Evolutionary conservation across 2,797 vertebrate species (phyloP).

Genomic region (Xiphorhynchus erythropygius): DNA sequence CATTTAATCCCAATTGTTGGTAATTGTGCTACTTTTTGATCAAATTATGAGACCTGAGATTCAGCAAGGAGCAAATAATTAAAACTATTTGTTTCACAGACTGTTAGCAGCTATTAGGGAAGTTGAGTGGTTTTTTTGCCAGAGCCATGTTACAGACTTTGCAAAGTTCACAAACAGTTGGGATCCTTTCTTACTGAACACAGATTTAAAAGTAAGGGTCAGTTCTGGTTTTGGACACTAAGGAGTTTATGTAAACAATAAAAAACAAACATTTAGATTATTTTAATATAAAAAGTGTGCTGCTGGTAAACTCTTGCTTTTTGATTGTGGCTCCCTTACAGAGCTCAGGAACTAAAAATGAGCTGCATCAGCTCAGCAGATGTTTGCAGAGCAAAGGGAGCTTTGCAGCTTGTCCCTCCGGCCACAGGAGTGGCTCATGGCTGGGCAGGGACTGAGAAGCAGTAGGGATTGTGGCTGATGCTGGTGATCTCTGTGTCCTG

Average conservation of each 20-base stretch:
- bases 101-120: slow-evolving; percentile 49
- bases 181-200: slow-evolving; percentile 9
- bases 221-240: background rate
- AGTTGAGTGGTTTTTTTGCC: background rate
- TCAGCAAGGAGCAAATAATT: slow-evolving; percentile 46
- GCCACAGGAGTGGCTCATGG: background rate
- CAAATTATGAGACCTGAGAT: background rate
- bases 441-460: fast-evolving
- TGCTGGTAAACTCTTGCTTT: background rate
- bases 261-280: background rate
- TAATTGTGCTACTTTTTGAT: slow-evolving; percentile 26
- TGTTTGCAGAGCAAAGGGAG: background rate
- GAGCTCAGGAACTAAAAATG: background rate
- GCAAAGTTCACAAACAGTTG: background rate
- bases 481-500: fast-evolving
- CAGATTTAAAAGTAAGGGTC: slow-evolving; percentile 32
- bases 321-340: background rate
- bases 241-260: background rate
- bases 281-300: background rate
- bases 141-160: background rate
- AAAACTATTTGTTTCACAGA: slow-evolving; percentile 56
- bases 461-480: background rate
- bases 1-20: slow-evolving; percentile 21
- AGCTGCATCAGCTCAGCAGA: background rate
- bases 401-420: background rate